Evolutionary conservation across 2,113 vertebrate genomes (phyloP).

Genomic region (Hydrochoerus hydrochaeris): DNA sequence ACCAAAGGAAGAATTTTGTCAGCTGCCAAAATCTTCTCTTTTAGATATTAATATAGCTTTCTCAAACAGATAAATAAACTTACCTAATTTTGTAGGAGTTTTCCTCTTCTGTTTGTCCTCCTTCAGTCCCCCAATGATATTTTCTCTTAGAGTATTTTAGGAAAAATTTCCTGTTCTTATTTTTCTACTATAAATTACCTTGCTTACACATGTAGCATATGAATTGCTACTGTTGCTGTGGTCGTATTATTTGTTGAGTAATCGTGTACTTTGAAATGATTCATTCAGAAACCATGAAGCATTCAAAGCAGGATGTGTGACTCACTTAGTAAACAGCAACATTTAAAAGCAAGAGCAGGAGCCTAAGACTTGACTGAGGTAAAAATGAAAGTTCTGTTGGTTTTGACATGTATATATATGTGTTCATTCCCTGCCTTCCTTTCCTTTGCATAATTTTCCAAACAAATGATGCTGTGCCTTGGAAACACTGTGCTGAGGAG

Average conservation of each 20-base stretch:
- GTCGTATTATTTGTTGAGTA: constrained; percentile 75
- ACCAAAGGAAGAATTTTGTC: constrained; percentile 42
- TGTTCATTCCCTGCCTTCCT: constrained; percentile 40
- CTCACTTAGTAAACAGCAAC: constrained; percentile 80
- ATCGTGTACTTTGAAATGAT: constrained; percentile 73
- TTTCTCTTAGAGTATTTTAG: constrained; percentile 56
- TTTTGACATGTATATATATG: constrained; percentile 21
- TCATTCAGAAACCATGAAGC: constrained; percentile 71
- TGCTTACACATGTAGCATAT: constrained; percentile 34
- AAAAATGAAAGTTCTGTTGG: constrained; percentile 54
- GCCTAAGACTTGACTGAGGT: constrained; percentile 30
- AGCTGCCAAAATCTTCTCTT: constrained; percentile 68
- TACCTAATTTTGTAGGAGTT: background rate
- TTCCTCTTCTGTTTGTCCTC: background rate
- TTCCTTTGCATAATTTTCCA: background rate
- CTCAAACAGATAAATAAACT: constrained; percentile 61
- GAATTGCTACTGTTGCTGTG: constrained; percentile 37
- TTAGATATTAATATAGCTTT: constrained; percentile 46
- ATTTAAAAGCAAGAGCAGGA: constrained; percentile 61
- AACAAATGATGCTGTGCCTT: background rate
- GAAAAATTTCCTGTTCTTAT: constrained; percentile 75
- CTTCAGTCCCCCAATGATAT: constrained; percentile 39
- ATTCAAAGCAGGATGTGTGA: constrained; percentile 82
- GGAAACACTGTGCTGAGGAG: background rate
- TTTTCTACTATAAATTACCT: constrained; percentile 69